A percentile compares a stretch with the other conserved stretches of the same genome.
Conservation (phyloP, 2,888 invertebrate species). For the Dascillus cervinus region DNA sequence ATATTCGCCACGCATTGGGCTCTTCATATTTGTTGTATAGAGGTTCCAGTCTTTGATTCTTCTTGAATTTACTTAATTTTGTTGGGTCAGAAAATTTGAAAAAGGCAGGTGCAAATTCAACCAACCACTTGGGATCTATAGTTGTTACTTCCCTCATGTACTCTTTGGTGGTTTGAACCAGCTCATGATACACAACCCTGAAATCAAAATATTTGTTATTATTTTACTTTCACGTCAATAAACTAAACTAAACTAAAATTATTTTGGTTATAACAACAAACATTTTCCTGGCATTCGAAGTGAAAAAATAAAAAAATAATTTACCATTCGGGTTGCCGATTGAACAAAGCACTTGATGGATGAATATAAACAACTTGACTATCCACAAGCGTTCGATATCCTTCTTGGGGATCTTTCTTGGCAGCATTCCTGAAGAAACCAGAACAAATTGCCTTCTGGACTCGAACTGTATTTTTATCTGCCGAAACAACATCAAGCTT, state of each 20-base stretch:
- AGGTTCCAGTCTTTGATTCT: slow-evolving; percentile 96
- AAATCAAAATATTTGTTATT: too few species aligned
- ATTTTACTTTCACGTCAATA: too few species aligned
- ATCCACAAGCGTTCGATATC: slow-evolving; percentile 94
- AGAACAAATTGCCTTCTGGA: slow-evolving; percentile 97
- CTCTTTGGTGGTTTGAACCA: slow-evolving; percentile 97
- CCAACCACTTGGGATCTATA: slow-evolving; percentile 96
- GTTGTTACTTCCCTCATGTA: slow-evolving; percentile 98
- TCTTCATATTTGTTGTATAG: slow-evolving; percentile 99
- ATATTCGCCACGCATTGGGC: slow-evolving; percentile 98
- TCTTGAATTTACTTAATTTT: slow-evolving; percentile 96
- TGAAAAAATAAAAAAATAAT: too few species aligned
- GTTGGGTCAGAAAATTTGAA: slow-evolving; percentile 99
- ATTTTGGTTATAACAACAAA: too few species aligned
- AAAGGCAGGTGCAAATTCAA: slow-evolving; percentile 98
- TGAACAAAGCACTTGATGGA: slow-evolving; percentile 95
- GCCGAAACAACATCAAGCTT: slow-evolving; percentile 95
- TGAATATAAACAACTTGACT: slow-evolving; percentile 98
- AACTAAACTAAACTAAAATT: not conserved
- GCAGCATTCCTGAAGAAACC: slow-evolving; percentile 99
- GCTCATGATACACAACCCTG: slow-evolving; percentile 96
- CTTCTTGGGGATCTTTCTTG: slow-evolving; percentile 98
- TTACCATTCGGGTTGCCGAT: slow-evolving; percentile 96
- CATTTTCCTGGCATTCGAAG: too few species aligned
- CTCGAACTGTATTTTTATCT: slow-evolving; percentile 87